Evolutionary conservation across 2,113 vertebrate genomes (phyloP).

Genomic region (Petroica traversi): DNA sequence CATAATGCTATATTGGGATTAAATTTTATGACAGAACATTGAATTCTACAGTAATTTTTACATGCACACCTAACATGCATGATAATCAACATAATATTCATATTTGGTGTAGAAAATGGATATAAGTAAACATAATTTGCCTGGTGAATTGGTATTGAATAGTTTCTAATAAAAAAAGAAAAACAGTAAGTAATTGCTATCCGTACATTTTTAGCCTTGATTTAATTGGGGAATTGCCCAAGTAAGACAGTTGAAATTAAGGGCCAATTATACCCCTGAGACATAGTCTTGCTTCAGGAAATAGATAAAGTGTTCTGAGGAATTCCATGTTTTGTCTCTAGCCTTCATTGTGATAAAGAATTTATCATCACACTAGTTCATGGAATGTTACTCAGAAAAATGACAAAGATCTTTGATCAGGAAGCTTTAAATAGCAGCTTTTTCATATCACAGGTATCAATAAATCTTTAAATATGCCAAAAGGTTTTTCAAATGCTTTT

Average conservation of each 20-base stretch:
- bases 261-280: background rate
- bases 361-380: background rate
- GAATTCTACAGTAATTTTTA: background rate
- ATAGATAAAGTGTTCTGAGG: background rate
- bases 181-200: background rate
- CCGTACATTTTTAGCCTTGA: background rate
- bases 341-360: background rate
- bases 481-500: background rate
- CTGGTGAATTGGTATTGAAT: background rate
- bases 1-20: background rate
- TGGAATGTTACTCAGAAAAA: background rate
- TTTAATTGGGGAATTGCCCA: background rate
- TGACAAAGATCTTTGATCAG: background rate
- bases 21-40: background rate
- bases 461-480: background rate
- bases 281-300: background rate
- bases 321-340: background rate
- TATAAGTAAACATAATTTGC: background rate
- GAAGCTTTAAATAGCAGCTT: background rate
- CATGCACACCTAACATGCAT: background rate
- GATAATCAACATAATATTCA: background rate
- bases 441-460: background rate
- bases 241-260: constrained; percentile 6
- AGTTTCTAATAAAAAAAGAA: background rate
- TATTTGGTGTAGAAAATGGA: background rate